Evolutionary conservation across 2,113 vertebrate genomes (phyloP).

Genomic region (Pheucticus melanocephalus): DNA sequence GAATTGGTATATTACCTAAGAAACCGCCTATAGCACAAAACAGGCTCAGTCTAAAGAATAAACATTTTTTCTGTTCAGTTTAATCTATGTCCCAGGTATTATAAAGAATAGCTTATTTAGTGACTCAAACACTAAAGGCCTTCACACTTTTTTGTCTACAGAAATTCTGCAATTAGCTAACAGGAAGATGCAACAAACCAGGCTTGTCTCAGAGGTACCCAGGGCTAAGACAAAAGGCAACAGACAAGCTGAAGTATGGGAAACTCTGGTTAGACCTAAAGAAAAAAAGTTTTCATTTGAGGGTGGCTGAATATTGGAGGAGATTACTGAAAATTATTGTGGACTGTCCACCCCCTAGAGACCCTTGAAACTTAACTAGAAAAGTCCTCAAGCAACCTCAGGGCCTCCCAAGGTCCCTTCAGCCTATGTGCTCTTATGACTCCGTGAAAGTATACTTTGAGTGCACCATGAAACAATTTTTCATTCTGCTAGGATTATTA

Average conservation of each 20-base stretch:
- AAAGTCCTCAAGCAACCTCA: background rate
- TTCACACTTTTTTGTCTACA: background rate
- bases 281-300: background rate
- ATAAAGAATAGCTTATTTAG: background rate
- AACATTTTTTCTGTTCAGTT: background rate
- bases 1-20: background rate
- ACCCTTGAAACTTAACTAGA: background rate
- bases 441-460: background rate
- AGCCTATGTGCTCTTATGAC: rapidly evolving
- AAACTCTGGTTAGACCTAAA: background rate
- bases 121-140: background rate
- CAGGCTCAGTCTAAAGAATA: background rate
- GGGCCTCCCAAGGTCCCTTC: background rate
- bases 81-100: background rate
- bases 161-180: background rate
- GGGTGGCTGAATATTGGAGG: background rate
- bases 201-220: background rate
- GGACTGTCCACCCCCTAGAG: background rate
- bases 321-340: rapidly evolving
- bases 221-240: background rate
- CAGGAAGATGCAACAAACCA: background rate
- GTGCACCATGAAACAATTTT: background rate
- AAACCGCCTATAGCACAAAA: background rate
- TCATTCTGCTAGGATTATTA: background rate
- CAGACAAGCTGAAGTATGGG: background rate